Evolutionary conservation across 2,797 vertebrate genomes (phyloP).

Genomic region (Diglossa cyanea): DNA sequence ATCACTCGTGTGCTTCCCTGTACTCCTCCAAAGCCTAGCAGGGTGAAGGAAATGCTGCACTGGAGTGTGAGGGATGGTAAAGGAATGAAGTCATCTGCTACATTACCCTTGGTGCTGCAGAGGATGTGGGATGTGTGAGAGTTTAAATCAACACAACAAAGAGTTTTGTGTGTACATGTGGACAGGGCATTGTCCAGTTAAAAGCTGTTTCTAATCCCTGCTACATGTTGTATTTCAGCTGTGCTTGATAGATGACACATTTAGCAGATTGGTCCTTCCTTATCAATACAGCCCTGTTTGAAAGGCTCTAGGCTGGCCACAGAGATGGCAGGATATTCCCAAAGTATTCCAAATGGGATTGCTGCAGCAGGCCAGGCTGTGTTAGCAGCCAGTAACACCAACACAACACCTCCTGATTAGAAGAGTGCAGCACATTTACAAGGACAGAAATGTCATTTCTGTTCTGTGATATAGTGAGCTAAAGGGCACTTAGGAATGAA

Average conservation of each 20-base stretch:
- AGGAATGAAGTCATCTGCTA: background rate
- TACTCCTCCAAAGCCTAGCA: background rate
- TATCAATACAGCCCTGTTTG: background rate
- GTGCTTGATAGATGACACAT: background rate
- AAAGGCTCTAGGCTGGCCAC: background rate
- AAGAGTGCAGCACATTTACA: background rate
- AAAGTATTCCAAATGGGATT: background rate
- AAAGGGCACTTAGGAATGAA: background rate
- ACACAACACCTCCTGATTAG: conserved; percentile 9
- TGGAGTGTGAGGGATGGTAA: background rate
- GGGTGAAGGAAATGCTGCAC: background rate
- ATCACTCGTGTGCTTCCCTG: background rate
- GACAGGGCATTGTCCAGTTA: background rate
- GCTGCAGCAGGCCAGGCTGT: background rate
- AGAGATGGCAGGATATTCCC: background rate
- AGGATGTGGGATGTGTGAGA: background rate
- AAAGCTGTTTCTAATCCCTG: background rate
- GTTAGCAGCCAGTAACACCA: background rate
- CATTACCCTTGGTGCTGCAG: background rate
- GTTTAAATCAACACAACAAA: background rate
- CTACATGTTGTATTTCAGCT: background rate
- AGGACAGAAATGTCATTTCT: conserved; percentile 17
- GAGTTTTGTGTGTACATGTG: background rate
- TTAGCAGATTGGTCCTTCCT: background rate
- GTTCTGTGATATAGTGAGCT: background rate